Evolutionary conservation across 2,113 vertebrate species (phyloP).

Genomic region (Sigmodon hispidus): DNA sequence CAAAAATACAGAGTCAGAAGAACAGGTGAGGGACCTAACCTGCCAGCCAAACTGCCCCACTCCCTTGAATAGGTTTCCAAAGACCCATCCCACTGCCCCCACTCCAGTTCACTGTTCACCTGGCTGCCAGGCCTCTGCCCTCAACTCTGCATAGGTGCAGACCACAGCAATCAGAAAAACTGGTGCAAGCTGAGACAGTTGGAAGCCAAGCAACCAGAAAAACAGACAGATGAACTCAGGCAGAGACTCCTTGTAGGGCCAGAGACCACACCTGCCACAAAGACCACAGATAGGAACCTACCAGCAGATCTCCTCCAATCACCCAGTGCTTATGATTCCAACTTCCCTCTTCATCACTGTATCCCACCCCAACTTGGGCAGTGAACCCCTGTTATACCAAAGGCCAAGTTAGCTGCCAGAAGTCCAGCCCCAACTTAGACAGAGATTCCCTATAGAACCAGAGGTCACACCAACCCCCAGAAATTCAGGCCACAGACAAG

Average conservation of each 20-base stretch:
- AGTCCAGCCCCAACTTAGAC: not conserved
- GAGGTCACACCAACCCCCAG: not conserved
- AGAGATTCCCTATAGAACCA: not conserved
- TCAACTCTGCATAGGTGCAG: not conserved
- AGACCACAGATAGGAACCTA: not conserved
- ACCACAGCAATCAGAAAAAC: not conserved
- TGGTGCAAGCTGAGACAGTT: no score
- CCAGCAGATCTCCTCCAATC: not conserved
- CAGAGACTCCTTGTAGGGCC: not conserved
- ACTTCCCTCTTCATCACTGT: not conserved
- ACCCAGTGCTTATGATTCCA: not conserved
- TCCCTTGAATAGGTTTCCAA: not conserved
- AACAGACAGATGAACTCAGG: not conserved
- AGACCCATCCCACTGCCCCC: not conserved
- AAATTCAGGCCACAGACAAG: not conserved
- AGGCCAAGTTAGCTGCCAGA: not conserved
- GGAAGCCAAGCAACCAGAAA: not conserved
- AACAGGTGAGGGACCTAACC: not conserved
- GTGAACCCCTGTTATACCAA: not conserved
- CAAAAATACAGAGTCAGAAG: not conserved
- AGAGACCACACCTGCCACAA: not conserved
- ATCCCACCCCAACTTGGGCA: not conserved
- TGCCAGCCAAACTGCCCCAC: not conserved
- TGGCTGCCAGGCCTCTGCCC: not conserved
- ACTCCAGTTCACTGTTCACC: not conserved